Percentiles rank a stretch among this genome's conserved stretches.
Evolutionary conservation across 2,113 vertebrate genomes (phyloP).

Genomic region (Dasyornis broadbenti): DNA sequence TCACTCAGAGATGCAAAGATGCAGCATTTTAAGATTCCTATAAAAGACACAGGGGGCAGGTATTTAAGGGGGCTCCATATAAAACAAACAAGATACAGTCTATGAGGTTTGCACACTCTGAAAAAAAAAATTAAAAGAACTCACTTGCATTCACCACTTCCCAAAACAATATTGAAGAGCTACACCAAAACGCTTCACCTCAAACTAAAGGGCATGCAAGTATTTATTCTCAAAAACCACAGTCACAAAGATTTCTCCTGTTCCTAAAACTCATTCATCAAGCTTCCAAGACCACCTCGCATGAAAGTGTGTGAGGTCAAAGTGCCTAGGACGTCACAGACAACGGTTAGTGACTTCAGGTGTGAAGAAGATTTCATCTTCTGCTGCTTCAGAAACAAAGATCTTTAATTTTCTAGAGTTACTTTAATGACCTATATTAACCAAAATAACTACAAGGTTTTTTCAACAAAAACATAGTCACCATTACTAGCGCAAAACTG

Average conservation of each 20-base stretch:
- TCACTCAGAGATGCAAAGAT: neutral
- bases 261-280: neutral
- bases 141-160: neutral
- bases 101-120: neutral
- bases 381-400: neutral
- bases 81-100: neutral
- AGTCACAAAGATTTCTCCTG: neutral
- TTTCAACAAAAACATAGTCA: neutral
- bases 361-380: neutral
- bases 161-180: neutral
- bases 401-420: neutral
- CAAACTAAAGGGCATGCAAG: neutral
- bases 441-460: neutral
- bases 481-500: neutral
- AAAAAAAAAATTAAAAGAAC: neutral
- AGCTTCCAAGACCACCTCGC: neutral
- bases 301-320: neutral
- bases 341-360: neutral
- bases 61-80: neutral
- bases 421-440: neutral
- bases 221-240: neutral
- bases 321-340: neutral
- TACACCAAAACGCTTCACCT: neutral
- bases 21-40: neutral
- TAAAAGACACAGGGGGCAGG: neutral